These are phyloP conservation scores for Diaprepes abbreviatus DNA, from an alignment of 2,888 invertebrate genomes.

Conservation along the genomic window DNA sequence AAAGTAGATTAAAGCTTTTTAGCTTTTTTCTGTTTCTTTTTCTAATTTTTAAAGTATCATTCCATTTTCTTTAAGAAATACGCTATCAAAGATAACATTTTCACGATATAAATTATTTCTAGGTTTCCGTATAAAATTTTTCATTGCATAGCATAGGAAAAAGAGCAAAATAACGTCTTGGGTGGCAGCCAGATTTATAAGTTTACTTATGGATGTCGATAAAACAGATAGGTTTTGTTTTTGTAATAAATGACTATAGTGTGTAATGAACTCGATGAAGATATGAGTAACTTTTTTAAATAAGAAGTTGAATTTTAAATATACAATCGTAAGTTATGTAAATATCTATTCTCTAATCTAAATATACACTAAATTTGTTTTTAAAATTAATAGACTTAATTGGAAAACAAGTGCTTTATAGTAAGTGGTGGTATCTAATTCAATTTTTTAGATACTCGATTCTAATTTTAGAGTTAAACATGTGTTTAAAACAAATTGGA, in stretches of 20 bases:
- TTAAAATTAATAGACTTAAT: not conserved
- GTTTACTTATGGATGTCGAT: slow-evolving; percentile 48
- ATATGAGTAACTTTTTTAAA: slow-evolving; percentile 30
- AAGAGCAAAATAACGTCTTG: slow-evolving; percentile 37
- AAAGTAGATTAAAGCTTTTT: too few relatives aligned
- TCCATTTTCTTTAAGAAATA: too few relatives aligned
- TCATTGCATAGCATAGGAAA: slow-evolving; percentile 16
- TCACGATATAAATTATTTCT: slow-evolving; percentile 7
- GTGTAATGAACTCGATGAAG: slow-evolving; percentile 44
- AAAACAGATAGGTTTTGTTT: slow-evolving; percentile 44
- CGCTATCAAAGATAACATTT: too few relatives aligned
- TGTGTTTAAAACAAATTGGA: too few relatives aligned
- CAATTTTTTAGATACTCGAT: too few relatives aligned
- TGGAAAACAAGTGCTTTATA: not conserved
- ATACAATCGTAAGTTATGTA: slow-evolving; percentile 28
- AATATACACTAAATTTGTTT: not conserved
- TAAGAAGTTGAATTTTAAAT: slow-evolving; percentile 13
- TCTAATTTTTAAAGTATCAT: too few relatives aligned
- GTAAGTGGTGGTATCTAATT: not conserved
- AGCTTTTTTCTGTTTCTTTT: too few relatives aligned
- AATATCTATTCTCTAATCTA: slow-evolving; percentile 20
- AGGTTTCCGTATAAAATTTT: slow-evolving; percentile 32
- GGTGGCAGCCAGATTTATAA: slow-evolving; percentile 50
- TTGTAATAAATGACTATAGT: slow-evolving; percentile 44
- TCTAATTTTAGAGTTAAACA: too few relatives aligned